phyloP scores from a whole-genome alignment of 2,113 vertebrate species.

The Cryptotis parvus region DNA sequence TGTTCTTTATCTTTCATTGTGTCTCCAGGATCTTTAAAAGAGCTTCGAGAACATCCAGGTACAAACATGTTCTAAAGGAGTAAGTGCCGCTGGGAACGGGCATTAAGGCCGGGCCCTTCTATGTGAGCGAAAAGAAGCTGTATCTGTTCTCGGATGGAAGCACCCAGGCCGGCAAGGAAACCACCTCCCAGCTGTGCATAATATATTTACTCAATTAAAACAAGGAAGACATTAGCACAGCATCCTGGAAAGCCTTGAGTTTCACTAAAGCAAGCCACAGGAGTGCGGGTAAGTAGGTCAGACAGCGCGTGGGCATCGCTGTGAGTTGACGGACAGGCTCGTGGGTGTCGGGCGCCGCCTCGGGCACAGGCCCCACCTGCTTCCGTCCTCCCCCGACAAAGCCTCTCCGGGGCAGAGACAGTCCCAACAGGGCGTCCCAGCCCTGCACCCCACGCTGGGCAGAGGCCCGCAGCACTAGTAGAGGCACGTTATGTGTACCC shows the following conservation, averaged over 20 bases:
- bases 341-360: accelerated
- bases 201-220: slow-evolving; percentile 85
- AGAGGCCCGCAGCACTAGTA: background rate
- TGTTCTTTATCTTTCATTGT: background rate
- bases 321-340: background rate
- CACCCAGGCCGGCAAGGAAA: slow-evolving; percentile 84
- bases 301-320: background rate
- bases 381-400: background rate
- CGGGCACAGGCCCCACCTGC: accelerated
- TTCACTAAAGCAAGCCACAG: slow-evolving; percentile 67
- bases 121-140: slow-evolving; percentile 78
- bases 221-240: slow-evolving; percentile 76
- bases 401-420: background rate
- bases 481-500: too few relatives aligned
- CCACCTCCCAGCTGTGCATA: slow-evolving; percentile 84
- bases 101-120: slow-evolving; percentile 78
- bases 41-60: slow-evolving; percentile 70
- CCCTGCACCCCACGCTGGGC: background rate
- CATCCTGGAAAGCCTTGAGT: slow-evolving; percentile 60
- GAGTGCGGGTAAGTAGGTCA: background rate
- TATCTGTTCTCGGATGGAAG: slow-evolving; percentile 79
- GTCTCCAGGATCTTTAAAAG: slow-evolving; percentile 30
- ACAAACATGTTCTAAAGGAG: slow-evolving; percentile 70
- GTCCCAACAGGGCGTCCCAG: background rate
- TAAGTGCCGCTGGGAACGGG: slow-evolving; percentile 79